These are phyloP conservation scores for Calyptomena viridis DNA, from an alignment of 2,113 vertebrate genomes.

Conservation along the genomic window DNA sequence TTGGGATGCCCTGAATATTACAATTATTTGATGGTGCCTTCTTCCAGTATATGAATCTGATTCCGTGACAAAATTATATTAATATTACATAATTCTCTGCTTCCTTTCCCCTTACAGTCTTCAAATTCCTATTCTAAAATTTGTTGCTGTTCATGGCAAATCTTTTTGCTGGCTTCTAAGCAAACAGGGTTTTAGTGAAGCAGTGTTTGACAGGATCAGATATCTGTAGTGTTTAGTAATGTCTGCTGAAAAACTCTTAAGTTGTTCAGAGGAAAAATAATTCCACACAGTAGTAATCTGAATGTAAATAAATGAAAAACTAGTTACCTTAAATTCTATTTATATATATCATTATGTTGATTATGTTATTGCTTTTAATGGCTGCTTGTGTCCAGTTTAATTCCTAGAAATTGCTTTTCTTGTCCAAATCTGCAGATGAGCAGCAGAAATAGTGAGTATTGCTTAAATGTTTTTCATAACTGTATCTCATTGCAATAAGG, in stretches of 20 bases:
- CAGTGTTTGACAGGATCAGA: not conserved
- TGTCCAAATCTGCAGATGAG: not conserved
- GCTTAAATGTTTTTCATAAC: not conserved
- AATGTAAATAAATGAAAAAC: not conserved
- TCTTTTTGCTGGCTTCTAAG: not conserved
- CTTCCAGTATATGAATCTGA: not conserved
- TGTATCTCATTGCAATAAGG: not conserved
- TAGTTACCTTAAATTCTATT: not conserved
- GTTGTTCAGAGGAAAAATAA: not conserved
- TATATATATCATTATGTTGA: not conserved
- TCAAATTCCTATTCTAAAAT: not conserved
- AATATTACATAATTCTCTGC: not conserved
- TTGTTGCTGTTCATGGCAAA: not conserved
- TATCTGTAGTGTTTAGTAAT: not conserved
- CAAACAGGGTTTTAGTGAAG: not conserved
- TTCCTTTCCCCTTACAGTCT: not conserved
- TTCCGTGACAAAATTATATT: not conserved
- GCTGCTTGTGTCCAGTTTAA: not conserved
- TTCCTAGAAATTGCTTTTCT: not conserved
- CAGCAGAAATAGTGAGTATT: not conserved
- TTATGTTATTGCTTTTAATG: not conserved
- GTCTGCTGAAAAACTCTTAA: not conserved
- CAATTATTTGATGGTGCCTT: not conserved
- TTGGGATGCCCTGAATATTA: not conserved
- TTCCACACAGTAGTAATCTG: not conserved